Evolutionary conservation across 2,888 invertebrate genomes (phyloP), one percentile per base, ranked within the genome.

Genomic region (Latrodectus elegans): DNA sequence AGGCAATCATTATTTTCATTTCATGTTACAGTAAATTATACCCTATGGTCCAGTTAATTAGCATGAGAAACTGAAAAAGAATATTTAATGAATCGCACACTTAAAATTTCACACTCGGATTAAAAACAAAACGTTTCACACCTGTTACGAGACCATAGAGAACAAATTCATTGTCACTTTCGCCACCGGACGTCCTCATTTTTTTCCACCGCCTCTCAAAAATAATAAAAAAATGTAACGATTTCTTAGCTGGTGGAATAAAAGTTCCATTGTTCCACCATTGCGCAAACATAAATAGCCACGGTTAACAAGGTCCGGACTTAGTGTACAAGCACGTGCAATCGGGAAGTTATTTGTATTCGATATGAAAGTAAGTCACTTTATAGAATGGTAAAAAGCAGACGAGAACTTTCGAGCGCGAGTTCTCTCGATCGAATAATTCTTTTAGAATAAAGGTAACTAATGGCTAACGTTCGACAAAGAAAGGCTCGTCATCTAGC

Each of bases 181-280:
- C 81, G 65, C 67, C 67, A 81, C 81, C 81, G 81, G 73, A 81
- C 81, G 81, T 74, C 67, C 81, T 74, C 73, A 52, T 81, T 77
- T 64, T 65, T 73, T 73, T 72, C 15, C 53, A 73, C 11, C 72
- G 22, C 71, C 67, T 26, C 74, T 60, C 60, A 12, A 60, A 60
- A 60, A 12, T 15, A 60, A 60, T 8, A 60, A 60, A 60, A 60
- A 15, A 60, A 60, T 11, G 60, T 60, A 10, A 38, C 38, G 38
- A 38, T 60, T 60, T 60, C n/a, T n/a, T 60, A 0, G n/a, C 11
- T 12, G 6, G n/a, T n/a, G n/a, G 6, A 60, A 60, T 60, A 60
- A 60, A 60, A n/a, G 60, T 38, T 38, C 60, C n/a, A 60, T 60
- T 60, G 60, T 60, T n/a, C n/a, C 60, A 6, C 60, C 38, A 38